These are phyloP conservation scores for Corythornis leucogaster DNA, from an alignment of 2,797 vertebrate species.

Conservation along the genomic window DNA sequence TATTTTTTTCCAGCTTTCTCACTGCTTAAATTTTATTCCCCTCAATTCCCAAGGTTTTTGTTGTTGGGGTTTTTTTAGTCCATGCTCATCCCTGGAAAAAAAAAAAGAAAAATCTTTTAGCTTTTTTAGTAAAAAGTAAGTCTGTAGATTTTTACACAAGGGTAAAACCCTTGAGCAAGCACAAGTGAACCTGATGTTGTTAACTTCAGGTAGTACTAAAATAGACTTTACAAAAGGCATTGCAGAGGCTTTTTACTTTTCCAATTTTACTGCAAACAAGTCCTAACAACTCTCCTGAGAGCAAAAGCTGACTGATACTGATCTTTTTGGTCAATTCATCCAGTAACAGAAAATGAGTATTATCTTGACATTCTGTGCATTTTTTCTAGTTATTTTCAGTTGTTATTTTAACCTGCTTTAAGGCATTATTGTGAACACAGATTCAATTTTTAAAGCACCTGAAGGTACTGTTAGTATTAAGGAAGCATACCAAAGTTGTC, in stretches of 20 bases:
- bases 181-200: constrained; percentile 1
- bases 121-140: neutral
- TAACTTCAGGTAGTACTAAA: constrained; percentile 63
- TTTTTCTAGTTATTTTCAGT: constrained; percentile 56
- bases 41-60: neutral
- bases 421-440: constrained; percentile 44
- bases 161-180: neutral
- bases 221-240: constrained; percentile 60
- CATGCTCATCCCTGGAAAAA: neutral
- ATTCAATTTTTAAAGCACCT: constrained; percentile 63
- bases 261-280: constrained; percentile 49
- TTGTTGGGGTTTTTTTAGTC: neutral
- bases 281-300: constrained; percentile 57
- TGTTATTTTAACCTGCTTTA: constrained; percentile 53
- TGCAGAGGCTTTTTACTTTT: constrained; percentile 42
- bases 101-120: neutral
- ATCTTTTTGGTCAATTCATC: constrained; percentile 46
- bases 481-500: constrained; percentile 14
- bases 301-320: constrained; percentile 20
- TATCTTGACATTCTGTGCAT: constrained; percentile 46
- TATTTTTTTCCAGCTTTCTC: neutral
- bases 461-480: constrained; percentile 44
- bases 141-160: neutral
- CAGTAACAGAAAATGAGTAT: constrained; percentile 47
- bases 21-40: neutral